Evolutionary conservation across 2,888 invertebrate species (phyloP).

Genomic region (Criorhina ranunculi): DNA sequence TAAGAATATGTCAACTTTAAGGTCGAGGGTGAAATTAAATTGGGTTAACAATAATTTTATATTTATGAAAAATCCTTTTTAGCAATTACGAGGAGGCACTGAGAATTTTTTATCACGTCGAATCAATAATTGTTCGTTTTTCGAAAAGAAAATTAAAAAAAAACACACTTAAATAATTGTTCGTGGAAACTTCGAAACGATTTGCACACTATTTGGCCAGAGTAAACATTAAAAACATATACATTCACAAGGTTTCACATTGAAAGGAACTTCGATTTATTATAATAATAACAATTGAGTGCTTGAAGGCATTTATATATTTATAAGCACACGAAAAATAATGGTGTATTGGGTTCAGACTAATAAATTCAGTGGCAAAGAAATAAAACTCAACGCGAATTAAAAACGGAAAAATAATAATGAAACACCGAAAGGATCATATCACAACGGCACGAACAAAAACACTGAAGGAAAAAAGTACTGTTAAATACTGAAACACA

Average conservation of each 20-base stretch:
- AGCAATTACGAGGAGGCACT: constrained; percentile 63
- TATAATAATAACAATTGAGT: constrained; percentile 18
- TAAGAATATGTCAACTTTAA: constrained; percentile 32
- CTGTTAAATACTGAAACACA: constrained; percentile 66
- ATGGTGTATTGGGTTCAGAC: constrained; percentile 31
- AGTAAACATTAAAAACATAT: constrained; percentile 34
- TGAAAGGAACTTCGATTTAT: constrained; percentile 64
- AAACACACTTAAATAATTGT: constrained; percentile 21
- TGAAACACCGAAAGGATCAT: constrained; percentile 74
- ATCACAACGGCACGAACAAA: constrained; percentile 75
- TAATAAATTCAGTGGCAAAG: constrained; percentile 52
- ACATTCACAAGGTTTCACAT: constrained; percentile 60
- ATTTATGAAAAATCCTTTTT: constrained; percentile 32
- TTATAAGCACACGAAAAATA: constrained; percentile 47
- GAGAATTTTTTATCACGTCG: constrained; percentile 69
- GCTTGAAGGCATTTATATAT: constrained; percentile 22
- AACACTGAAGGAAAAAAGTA: constrained; percentile 67
- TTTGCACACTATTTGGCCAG: constrained; percentile 55
- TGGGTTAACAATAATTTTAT: constrained; percentile 33
- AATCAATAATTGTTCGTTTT: constrained; percentile 60
- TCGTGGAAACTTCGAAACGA: constrained; percentile 30
- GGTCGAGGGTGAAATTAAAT: constrained; percentile 34
- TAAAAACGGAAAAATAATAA: constrained; percentile 67
- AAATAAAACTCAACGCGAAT: constrained; percentile 66
- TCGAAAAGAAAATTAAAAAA: constrained; percentile 24